These are phyloP conservation scores for Sipha flava DNA, from an alignment of 1,140 invertebrate genomes.

Conservation along the genomic window DNA sequence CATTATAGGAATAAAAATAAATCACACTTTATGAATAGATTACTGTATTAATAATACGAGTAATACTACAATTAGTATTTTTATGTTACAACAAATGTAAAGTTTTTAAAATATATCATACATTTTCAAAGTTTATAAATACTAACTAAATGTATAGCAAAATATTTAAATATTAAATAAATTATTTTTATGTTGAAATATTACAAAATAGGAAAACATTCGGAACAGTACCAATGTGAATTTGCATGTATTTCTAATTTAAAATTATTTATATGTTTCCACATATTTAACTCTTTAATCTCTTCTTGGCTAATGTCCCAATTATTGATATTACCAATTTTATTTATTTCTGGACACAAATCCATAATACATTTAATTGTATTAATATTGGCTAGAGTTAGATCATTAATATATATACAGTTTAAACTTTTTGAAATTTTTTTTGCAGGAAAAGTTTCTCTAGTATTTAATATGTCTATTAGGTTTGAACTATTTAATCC, in stretches of 20 bases:
- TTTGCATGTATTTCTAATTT: slow-evolving; percentile 45
- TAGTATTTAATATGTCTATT: slow-evolving; percentile 26
- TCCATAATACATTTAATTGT: slow-evolving; percentile 44
- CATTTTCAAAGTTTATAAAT: no score
- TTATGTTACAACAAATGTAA: no score
- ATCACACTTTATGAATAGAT: no score
- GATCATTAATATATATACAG: slow-evolving; percentile 48
- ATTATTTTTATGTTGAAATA: neutral
- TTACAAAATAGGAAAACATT: slow-evolving; percentile 41
- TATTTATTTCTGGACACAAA: slow-evolving; percentile 42
- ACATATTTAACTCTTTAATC: slow-evolving; percentile 42
- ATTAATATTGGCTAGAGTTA: slow-evolving; percentile 43
- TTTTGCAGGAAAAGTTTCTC: neutral
- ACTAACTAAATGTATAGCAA: no score
- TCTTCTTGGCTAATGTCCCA: slow-evolving; percentile 46
- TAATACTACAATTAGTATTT: no score
- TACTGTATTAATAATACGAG: neutral
- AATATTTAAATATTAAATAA: neutral
- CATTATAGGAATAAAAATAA: no score
- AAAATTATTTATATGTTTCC: slow-evolving; percentile 43
- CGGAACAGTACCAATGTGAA: slow-evolving; percentile 48
- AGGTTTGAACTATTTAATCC: slow-evolving; percentile 35
- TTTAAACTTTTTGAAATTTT: slow-evolving; percentile 40
- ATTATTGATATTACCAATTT: slow-evolving; percentile 47
- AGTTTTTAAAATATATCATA: no score